Conservation (phyloP, 2,888 invertebrate genomes). For the Spodoptera littoralis region DNA sequence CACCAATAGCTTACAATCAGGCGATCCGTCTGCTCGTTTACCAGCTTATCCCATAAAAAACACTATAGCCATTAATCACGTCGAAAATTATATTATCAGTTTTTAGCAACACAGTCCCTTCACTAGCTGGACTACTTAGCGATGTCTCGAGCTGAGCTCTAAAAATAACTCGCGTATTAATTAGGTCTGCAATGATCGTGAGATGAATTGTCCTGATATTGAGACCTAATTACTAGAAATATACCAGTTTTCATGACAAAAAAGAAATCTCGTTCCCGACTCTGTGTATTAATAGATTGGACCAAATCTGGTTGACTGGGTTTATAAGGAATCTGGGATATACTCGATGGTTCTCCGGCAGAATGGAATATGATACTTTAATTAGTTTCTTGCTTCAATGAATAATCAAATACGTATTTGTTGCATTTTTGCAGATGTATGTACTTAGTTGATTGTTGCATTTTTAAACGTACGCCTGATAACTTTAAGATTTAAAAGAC, state of each 20-base stretch:
- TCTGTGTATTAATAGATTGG: slow-evolving; percentile 39
- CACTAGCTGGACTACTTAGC: slow-evolving; percentile 10
- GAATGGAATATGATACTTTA: slow-evolving; percentile 15
- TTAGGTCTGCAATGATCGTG: slow-evolving; percentile 58
- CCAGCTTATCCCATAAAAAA: too few species aligned
- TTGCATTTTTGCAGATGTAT: too few species aligned
- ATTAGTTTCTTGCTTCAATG: too few species aligned
- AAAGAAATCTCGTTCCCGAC: slow-evolving; percentile 27
- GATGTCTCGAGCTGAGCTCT: slow-evolving; percentile 24
- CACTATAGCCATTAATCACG: too few species aligned
- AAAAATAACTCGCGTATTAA: slow-evolving; percentile 57
- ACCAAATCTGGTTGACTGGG: slow-evolving; percentile 26
- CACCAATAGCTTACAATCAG: too few species aligned
- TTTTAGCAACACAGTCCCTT: slow-evolving; percentile 8
- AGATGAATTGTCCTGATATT: slow-evolving; percentile 56
- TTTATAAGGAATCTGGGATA: slow-evolving; percentile 1
- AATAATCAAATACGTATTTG: too few species aligned
- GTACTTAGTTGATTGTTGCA: too few species aligned
- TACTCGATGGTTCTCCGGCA: not conserved
- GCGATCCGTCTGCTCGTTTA: too few species aligned
- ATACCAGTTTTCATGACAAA: slow-evolving; percentile 52
- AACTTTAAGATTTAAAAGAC: too few species aligned
- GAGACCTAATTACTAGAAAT: slow-evolving; percentile 55
- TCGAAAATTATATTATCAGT: too few species aligned
- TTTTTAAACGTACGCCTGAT: too few species aligned